Evolutionary conservation across 2,113 vertebrate species (phyloP).

Genomic region (Onychostruthus taczanowskii): DNA sequence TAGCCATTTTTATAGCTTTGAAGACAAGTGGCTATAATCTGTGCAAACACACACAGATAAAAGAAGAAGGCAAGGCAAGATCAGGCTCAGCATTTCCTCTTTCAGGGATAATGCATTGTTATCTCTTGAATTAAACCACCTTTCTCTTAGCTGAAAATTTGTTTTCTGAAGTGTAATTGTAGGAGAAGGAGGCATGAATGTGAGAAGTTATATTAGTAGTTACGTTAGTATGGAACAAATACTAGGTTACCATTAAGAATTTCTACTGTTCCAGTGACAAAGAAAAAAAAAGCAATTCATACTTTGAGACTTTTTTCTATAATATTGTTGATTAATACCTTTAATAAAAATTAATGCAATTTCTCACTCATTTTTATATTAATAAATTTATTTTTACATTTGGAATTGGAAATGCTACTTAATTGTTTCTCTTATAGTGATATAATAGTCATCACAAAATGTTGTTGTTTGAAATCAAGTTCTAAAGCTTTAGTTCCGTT

Average conservation of each 20-base stretch:
- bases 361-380: not conserved
- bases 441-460: not conserved
- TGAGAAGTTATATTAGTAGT: not conserved
- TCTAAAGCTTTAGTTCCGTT: not conserved
- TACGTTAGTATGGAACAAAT: not conserved
- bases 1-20: not conserved
- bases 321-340: not conserved
- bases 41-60: rapidly evolving
- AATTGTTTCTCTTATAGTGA: not conserved
- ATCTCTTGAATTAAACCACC: not conserved
- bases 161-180: not conserved
- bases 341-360: not conserved
- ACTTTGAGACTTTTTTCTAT: not conserved
- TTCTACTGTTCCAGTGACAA: not conserved
- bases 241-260: not conserved
- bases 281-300: not conserved
- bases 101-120: not conserved
- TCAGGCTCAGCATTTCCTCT: not conserved
- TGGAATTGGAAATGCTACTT: not conserved
- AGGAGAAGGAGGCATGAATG: not conserved
- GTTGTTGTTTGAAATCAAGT: not conserved
- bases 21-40: not conserved
- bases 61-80: not conserved
- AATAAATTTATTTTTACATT: not conserved
- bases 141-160: not conserved